phyloP scores from a whole-genome alignment of 2,113 vertebrate genomes.

The Condylura cristata region DNA sequence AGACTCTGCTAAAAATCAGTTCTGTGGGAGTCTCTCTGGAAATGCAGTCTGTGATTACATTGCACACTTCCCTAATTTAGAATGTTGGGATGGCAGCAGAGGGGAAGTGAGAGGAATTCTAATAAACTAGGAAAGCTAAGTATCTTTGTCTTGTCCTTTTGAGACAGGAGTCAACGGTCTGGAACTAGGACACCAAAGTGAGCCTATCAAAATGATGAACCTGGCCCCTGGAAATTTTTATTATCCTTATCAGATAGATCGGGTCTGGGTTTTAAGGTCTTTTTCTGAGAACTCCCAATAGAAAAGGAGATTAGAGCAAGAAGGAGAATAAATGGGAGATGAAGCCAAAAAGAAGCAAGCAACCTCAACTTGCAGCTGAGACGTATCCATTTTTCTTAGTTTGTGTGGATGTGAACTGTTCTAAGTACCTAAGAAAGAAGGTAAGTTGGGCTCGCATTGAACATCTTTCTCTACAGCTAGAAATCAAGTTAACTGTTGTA shows the following conservation, averaged over 20 bases:
- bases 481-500: constrained; percentile 4
- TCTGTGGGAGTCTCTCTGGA: not conserved
- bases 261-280: not conserved
- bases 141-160: not conserved
- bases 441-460: not conserved
- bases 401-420: not conserved
- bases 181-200: not conserved
- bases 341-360: not conserved
- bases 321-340: not conserved
- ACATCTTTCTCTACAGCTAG: not conserved
- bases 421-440: not conserved
- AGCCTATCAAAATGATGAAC: not conserved
- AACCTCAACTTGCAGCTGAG: not conserved
- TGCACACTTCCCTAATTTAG: not conserved
- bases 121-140: not conserved
- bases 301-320: not conserved
- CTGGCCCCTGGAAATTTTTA: not conserved
- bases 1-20: not conserved
- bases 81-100: not conserved
- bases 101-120: constrained; percentile 29
- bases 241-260: not conserved
- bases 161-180: not conserved
- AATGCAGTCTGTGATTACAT: not conserved
- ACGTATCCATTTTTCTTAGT: not conserved
- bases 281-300: not conserved